Percentiles rank a stretch among this genome's conserved stretches.
phyloP scores from a whole-genome alignment of 2,113 vertebrate genomes.

The Myotis brandtii region DNA sequence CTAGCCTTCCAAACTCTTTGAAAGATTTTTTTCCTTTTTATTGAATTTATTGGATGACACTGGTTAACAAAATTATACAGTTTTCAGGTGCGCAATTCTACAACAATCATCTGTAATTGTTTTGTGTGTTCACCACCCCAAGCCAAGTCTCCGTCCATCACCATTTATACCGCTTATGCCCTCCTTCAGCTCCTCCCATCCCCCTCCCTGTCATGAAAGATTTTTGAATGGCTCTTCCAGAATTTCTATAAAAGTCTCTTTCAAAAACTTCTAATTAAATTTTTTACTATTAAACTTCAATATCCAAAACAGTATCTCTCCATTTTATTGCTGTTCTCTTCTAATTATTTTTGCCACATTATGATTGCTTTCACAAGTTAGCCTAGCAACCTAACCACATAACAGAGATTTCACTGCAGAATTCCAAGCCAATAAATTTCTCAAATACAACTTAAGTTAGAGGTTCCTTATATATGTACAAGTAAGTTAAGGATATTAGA shows the following conservation, averaged over 20 bases:
- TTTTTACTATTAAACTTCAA: background rate
- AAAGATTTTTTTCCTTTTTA: background rate
- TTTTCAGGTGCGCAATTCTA: background rate
- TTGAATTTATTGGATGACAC: background rate
- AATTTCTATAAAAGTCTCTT: background rate
- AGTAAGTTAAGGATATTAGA: background rate
- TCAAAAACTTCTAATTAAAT: slow-evolving; percentile 23
- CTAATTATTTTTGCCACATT: slow-evolving; percentile 16
- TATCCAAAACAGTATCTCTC: background rate
- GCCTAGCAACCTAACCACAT: background rate
- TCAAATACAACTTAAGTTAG: slow-evolving; percentile 30
- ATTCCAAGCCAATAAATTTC: slow-evolving; percentile 23
- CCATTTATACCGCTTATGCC: background rate
- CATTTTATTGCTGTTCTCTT: slow-evolving; percentile 33
- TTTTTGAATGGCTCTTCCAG: background rate
- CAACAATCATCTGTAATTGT: background rate
- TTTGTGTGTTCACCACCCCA: background rate
- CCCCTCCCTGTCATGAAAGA: background rate
- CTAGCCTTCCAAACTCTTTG: background rate
- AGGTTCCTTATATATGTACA: background rate
- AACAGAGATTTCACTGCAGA: background rate
- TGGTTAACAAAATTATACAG: background rate
- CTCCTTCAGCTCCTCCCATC: background rate
- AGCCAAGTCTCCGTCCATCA: background rate
- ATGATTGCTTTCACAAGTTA: background rate